A percentile compares a stretch with the other conserved stretches of the same genome.
phyloP scores from a whole-genome alignment of 1,140 invertebrate genomes.

The Panagrolaimus sp. region DNA sequence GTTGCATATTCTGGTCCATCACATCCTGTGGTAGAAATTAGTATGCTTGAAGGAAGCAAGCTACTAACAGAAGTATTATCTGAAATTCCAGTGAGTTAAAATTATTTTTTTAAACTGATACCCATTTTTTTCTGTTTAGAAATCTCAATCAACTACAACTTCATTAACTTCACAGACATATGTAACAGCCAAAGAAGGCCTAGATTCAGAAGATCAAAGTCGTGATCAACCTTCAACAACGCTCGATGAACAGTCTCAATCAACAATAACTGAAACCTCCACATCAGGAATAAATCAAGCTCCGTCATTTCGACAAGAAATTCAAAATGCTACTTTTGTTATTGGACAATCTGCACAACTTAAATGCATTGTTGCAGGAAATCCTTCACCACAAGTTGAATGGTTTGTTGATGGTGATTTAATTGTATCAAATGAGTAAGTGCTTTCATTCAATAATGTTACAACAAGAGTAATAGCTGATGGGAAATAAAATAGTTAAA shows the following conservation, averaged over 20 bases:
- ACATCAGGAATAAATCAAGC: background rate
- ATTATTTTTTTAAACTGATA: background rate
- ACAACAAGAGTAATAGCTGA: too few species aligned
- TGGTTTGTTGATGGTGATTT: slow-evolving; percentile 49
- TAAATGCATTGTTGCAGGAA: slow-evolving; percentile 46
- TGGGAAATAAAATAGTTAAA: too few species aligned
- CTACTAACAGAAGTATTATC: slow-evolving; percentile 8
- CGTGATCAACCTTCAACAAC: background rate
- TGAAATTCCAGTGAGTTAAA: slow-evolving; percentile 5
- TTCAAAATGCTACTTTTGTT: slow-evolving; percentile 11
- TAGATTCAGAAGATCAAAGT: too few species aligned
- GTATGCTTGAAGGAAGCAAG: slow-evolving; percentile 15
- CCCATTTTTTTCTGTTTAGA: background rate
- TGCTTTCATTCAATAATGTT: slow-evolving; percentile 5
- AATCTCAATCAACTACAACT: background rate
- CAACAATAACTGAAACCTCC: background rate
- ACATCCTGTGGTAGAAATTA: slow-evolving; percentile 7
- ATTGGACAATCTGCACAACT: slow-evolving; percentile 26
- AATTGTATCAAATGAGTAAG: slow-evolving; percentile 37
- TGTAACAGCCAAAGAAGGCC: too few species aligned
- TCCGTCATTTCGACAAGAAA: slow-evolving; percentile 19
- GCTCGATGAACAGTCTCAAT: background rate
- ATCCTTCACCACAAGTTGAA: slow-evolving; percentile 34
- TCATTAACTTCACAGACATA: background rate
- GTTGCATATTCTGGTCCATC: background rate